Conservation (phyloP, 2,797 vertebrate genomes). For the Falco naumanni region DNA sequence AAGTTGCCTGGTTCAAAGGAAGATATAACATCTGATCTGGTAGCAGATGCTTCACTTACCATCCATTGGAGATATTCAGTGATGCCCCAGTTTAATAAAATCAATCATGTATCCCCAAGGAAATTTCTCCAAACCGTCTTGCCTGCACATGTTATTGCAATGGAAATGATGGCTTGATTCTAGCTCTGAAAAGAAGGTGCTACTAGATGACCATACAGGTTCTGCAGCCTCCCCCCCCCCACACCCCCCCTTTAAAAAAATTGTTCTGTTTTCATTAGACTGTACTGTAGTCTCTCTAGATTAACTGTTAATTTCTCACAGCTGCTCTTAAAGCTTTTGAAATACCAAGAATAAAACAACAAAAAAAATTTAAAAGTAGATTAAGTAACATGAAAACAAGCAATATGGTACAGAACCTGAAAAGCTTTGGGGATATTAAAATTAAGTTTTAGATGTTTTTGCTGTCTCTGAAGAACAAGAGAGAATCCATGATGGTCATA, state of each 20-base stretch:
- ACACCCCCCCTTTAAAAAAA: background rate
- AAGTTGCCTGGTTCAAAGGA: background rate
- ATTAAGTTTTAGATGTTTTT: background rate
- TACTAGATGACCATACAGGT: background rate
- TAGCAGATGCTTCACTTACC: background rate
- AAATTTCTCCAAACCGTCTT: background rate
- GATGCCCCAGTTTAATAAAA: background rate
- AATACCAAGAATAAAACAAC: background rate
- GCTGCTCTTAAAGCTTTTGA: background rate
- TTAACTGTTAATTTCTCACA: background rate
- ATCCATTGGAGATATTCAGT: background rate
- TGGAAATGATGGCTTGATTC: background rate
- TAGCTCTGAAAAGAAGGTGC: background rate
- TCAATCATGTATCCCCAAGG: background rate
- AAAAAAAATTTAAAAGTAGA: background rate
- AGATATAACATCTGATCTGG: background rate
- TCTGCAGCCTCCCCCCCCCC: background rate
- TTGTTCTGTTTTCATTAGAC: background rate
- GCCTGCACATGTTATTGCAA: background rate
- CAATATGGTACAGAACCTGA: background rate
- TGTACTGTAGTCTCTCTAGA: background rate
- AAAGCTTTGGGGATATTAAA: background rate
- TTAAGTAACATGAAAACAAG: background rate
- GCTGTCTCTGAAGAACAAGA: background rate
- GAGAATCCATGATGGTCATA: background rate